phyloP scores from a whole-genome alignment of 2,113 vertebrate genomes.

The Gracilinanus agilis region DNA sequence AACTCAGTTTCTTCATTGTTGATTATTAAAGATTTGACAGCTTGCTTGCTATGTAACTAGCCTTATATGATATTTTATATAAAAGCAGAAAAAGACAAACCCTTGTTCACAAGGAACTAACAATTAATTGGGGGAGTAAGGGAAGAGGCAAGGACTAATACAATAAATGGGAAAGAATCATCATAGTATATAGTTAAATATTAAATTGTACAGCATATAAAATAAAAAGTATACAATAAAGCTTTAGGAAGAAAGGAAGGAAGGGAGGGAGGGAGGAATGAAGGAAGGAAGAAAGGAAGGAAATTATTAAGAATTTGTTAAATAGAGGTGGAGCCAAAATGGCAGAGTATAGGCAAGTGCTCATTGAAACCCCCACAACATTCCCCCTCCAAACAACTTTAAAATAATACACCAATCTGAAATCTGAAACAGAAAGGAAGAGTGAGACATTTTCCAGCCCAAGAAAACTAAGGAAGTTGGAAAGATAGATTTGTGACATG shows the following conservation, averaged over 20 bases:
- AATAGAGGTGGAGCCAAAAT: too few relatives aligned
- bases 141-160: neutral
- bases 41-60: neutral
- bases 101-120: neutral
- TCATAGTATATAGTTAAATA: slow-evolving; percentile 11
- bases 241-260: neutral
- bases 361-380: too few relatives aligned
- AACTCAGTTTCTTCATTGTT: slow-evolving; percentile 16
- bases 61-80: neutral
- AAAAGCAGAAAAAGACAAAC: slow-evolving; percentile 21
- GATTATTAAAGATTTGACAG: slow-evolving; percentile 33
- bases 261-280: neutral
- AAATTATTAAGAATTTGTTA: neutral
- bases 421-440: too few relatives aligned
- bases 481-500: too few relatives aligned
- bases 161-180: neutral
- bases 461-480: too few relatives aligned
- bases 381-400: too few relatives aligned
- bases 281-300: neutral
- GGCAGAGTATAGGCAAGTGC: too few relatives aligned
- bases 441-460: too few relatives aligned
- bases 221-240: slow-evolving; percentile 12
- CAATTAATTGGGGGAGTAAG: too few relatives aligned
- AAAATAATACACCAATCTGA: too few relatives aligned
- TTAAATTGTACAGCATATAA: slow-evolving; percentile 14